Evolutionary conservation across 2,113 vertebrate genomes (phyloP).

Genomic region (Hippocampus zosterae): DNA sequence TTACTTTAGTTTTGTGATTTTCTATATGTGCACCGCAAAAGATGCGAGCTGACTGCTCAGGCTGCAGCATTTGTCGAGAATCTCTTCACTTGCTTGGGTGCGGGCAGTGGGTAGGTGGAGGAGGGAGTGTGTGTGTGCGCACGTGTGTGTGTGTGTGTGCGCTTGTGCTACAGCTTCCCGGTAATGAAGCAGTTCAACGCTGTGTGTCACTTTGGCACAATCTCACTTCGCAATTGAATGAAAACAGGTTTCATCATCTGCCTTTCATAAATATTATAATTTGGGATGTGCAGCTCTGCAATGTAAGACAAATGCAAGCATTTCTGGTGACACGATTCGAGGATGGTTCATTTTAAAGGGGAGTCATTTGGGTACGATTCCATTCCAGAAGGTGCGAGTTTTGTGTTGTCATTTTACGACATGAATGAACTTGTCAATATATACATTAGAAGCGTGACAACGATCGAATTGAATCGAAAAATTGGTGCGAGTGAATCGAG

Average conservation of each 20-base stretch:
- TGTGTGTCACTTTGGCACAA: not conserved
- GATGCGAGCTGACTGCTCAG: constrained; percentile 47
- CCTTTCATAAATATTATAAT: too few species aligned
- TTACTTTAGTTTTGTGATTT: not conserved
- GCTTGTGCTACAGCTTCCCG: constrained; percentile 22
- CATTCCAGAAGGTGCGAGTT: too few species aligned
- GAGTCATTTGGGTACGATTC: too few species aligned
- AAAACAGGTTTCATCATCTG: not conserved
- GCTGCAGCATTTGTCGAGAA: constrained; percentile 32
- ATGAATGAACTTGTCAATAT: too few species aligned
- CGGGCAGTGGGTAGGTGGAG: not conserved
- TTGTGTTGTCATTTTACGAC: too few species aligned
- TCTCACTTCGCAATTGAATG: not conserved
- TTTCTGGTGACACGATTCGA: too few species aligned
- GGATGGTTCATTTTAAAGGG: too few species aligned
- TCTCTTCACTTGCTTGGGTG: constrained; percentile 40
- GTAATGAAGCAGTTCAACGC: not conserved
- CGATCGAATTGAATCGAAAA: too few species aligned
- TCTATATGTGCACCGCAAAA: constrained; percentile 8
- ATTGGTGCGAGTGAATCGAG: too few species aligned
- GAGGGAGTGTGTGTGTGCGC: not conserved
- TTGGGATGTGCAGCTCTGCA: too few species aligned
- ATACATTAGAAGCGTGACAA: too few species aligned
- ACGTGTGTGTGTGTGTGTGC: not conserved
- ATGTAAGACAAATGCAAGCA: too few species aligned